A percentile compares a stretch with the other conserved stretches of the same genome.
Conservation (phyloP, 2,888 invertebrate species). For the Anthoptus insignis region DNA sequence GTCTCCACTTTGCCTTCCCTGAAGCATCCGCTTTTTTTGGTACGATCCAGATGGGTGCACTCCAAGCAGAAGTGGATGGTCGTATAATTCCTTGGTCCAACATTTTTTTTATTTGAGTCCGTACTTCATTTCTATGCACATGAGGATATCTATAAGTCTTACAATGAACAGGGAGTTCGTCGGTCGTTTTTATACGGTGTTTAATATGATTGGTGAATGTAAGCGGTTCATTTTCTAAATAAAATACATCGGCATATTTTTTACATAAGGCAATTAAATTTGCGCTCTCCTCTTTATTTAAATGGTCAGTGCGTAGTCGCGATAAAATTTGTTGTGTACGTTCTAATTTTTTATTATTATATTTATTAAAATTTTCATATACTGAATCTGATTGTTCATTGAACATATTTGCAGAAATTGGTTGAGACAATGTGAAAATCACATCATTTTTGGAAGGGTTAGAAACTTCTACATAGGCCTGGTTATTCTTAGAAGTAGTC, state of each 20-base stretch:
- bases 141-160: constrained; percentile 45
- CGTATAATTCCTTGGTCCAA: constrained; percentile 54
- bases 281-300: constrained; percentile 12
- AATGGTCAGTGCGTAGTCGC: not conserved
- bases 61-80: constrained; percentile 55
- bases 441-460: constrained; percentile 6
- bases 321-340: constrained; percentile 5
- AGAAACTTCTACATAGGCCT: constrained; percentile 9
- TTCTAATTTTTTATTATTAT: not conserved
- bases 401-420: constrained; percentile 7
- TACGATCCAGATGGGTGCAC: constrained; percentile 58
- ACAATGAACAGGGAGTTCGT: constrained; percentile 43
- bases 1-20: constrained; percentile 46
- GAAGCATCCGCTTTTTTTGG: constrained; percentile 55
- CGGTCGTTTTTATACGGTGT: constrained; percentile 36
- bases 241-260: constrained; percentile 29
- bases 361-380: not conserved
- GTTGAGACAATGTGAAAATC: constrained; percentile 3
- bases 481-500: constrained; percentile 2
- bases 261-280: constrained; percentile 7
- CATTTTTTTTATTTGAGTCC: constrained; percentile 46
- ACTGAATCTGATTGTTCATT: not conserved
- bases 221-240: constrained; percentile 22
- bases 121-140: constrained; percentile 44
- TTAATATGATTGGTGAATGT: constrained; percentile 26